A percentile compares a stretch with the other conserved stretches of the same genome.
Evolutionary conservation across 2,113 vertebrate genomes (phyloP).

Genomic region (Neoarius graeffei): DNA sequence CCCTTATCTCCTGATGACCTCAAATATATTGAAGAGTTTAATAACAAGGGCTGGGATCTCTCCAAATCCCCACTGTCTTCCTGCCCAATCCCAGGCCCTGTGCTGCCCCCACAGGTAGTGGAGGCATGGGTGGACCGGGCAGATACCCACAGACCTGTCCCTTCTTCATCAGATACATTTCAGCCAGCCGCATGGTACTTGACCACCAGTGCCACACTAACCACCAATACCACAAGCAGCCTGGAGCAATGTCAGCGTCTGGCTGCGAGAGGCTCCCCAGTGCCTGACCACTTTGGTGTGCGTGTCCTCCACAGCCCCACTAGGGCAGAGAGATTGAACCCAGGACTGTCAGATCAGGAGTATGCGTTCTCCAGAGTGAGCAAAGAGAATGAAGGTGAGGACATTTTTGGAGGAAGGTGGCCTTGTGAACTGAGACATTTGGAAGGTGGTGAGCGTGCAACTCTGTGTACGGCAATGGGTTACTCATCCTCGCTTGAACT

Average conservation of each 20-base stretch:
- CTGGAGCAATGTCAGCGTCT: constrained; percentile 89
- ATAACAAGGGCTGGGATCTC: constrained; percentile 89
- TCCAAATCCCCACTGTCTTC: constrained; percentile 55
- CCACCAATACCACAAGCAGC: constrained; percentile 89
- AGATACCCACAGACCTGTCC: constrained; percentile 68
- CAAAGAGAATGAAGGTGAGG: constrained; percentile 76
- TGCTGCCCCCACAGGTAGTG: constrained; percentile 48
- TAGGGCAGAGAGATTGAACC: constrained; percentile 65
- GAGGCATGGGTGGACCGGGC: constrained; percentile 80
- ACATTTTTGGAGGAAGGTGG: constrained; percentile 82
- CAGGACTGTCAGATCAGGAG: constrained; percentile 70
- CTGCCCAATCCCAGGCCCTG: constrained; percentile 53
- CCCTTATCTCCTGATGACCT: constrained; percentile 96
- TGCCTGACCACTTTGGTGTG: constrained; percentile 76
- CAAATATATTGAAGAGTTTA: constrained; percentile 97
- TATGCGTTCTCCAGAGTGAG: constrained; percentile 75
- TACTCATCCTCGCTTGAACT: constrained; percentile 84
- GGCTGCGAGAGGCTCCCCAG: constrained; percentile 62
- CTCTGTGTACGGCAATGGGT: constrained; percentile 83
- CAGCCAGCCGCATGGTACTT: constrained; percentile 89
- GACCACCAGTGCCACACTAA: constrained; percentile 92
- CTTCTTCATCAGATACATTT: constrained; percentile 72
- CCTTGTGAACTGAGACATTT: constrained; percentile 73
- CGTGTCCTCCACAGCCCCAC: constrained; percentile 82
- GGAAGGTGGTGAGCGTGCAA: constrained; percentile 68